Evolutionary conservation across 1,140 invertebrate species (phyloP).

Genomic region (Drosophila navojoa): DNA sequence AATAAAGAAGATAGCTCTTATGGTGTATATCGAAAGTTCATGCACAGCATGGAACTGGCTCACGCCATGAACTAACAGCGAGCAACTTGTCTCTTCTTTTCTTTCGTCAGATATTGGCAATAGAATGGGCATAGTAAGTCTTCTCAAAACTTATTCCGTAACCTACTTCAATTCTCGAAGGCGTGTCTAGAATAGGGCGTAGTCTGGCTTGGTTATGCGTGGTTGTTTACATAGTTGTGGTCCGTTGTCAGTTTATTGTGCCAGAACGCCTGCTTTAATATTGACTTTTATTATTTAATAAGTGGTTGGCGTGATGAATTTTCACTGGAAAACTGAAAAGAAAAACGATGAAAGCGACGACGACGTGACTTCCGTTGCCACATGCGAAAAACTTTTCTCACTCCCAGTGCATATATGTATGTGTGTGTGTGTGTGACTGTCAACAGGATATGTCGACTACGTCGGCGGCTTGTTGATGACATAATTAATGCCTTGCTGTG

Average conservation of each 20-base stretch:
- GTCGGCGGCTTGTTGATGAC: slow-evolving; percentile 71
- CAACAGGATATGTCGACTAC: slow-evolving; percentile 73
- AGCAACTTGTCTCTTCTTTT: no score
- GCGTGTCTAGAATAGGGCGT: background rate
- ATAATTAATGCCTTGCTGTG: slow-evolving; percentile 76
- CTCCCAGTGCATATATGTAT: slow-evolving; percentile 1
- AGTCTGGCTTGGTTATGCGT: background rate
- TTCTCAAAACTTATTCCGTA: no score
- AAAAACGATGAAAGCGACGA: slow-evolving; percentile 7
- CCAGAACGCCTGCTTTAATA: slow-evolving; percentile 15
- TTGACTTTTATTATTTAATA: slow-evolving; percentile 63
- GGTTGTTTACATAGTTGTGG: background rate
- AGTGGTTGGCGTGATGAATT: slow-evolving; percentile 42
- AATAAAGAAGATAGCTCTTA: no score
- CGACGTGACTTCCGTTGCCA: slow-evolving; percentile 73
- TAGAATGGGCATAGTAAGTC: no score
- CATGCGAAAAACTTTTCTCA: slow-evolving; percentile 66
- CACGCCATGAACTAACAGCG: no score
- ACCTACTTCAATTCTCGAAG: background rate
- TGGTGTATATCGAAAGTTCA: no score
- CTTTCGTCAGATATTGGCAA: no score
- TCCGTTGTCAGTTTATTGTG: slow-evolving; percentile 22
- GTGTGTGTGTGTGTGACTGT: slow-evolving; percentile 36
- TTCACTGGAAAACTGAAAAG: slow-evolving; percentile 62
- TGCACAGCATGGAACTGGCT: no score